phyloP scores from a whole-genome alignment of 64 coral and sea anemone species.

The Porites australiensis region DNA sequence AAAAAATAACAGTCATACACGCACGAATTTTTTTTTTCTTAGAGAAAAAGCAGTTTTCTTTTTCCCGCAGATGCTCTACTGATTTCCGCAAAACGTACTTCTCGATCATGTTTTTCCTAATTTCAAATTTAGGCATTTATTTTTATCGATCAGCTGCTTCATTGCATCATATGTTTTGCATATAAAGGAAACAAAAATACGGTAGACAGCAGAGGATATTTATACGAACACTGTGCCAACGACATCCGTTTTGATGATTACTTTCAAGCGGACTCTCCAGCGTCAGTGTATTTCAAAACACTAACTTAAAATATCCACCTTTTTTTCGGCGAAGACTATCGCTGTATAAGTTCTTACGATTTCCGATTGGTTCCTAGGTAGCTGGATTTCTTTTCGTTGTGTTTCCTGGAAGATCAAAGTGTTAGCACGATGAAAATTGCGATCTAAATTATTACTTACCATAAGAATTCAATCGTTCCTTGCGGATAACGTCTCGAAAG shows the following conservation, averaged over 20 bases:
- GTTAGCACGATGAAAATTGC: too few relatives aligned
- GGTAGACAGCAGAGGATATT: conserved; percentile 14
- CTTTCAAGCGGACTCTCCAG: not conserved
- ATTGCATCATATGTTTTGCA: not conserved
- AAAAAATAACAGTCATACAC: too few relatives aligned
- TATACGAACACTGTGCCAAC: not conserved
- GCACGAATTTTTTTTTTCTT: too few relatives aligned
- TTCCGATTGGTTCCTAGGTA: too few relatives aligned
- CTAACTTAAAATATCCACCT: too few relatives aligned
- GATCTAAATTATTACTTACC: not conserved
- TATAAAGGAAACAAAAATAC: conserved; percentile 9
- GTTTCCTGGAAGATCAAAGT: too few relatives aligned
- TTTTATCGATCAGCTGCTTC: conserved; percentile 12
- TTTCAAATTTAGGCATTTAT: not conserved
- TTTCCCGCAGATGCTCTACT: not conserved
- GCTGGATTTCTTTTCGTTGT: too few relatives aligned
- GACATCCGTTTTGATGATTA: not conserved
- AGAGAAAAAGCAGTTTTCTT: too few relatives aligned
- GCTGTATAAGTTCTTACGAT: too few relatives aligned
- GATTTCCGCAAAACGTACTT: not conserved
- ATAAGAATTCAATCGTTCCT: not conserved
- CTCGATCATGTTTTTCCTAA: not conserved
- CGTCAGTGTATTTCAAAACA: too few relatives aligned
- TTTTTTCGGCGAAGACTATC: too few relatives aligned
- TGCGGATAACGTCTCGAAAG: not conserved